Conservation (phyloP, 2,797 vertebrate genomes). For the Notamacropus eugenii region DNA sequence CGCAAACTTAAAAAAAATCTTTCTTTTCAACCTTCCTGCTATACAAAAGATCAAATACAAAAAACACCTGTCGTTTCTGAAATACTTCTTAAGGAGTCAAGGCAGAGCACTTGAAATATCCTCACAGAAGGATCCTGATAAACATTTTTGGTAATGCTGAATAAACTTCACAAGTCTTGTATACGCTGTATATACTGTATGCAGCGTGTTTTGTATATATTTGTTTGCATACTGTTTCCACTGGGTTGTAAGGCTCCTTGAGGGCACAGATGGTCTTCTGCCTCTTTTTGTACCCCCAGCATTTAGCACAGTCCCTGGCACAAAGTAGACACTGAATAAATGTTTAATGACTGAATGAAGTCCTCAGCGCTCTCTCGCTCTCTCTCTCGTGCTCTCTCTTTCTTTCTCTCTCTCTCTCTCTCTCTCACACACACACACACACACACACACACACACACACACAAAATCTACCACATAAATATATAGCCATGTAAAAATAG, state of each 20-base stretch:
- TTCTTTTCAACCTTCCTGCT: background rate
- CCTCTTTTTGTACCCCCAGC: background rate
- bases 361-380: too few species aligned
- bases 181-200: background rate
- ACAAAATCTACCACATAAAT: background rate
- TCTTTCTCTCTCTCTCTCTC: background rate
- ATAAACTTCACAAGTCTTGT: background rate
- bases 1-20: slow-evolving; percentile 24
- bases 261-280: background rate
- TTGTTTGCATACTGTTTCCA: background rate
- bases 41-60: slow-evolving; percentile 55
- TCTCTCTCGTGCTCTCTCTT: too few species aligned
- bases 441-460: background rate
- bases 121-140: background rate
- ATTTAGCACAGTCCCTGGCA: background rate
- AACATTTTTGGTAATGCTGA: background rate
- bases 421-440: background rate
- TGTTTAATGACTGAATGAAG: background rate
- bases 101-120: background rate
- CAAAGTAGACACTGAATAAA: background rate
- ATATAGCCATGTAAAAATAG: background rate
- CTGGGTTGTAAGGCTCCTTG: background rate
- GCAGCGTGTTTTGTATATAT: background rate
- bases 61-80: background rate
- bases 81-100: background rate